Percentiles rank a stretch among this genome's conserved stretches.
Conservation (phyloP, 2,113 vertebrate genomes). For the Callochromis pleurospilus region DNA sequence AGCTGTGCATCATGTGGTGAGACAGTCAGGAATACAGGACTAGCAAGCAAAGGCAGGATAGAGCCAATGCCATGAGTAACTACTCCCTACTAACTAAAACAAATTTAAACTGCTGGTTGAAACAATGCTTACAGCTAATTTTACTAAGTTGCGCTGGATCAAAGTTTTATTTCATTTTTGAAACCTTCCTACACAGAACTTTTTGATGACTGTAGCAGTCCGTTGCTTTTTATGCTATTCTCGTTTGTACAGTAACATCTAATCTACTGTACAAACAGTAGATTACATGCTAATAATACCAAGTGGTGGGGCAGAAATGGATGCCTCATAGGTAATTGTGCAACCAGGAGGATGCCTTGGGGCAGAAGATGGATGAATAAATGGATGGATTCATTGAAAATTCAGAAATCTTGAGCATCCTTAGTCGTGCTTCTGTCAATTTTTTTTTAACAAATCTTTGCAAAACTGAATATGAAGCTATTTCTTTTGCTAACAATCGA, state of each 20-base stretch:
- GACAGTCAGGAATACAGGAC: slow-evolving; percentile 17
- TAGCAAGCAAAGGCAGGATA: background rate
- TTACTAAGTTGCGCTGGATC: background rate
- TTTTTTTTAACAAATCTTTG: background rate
- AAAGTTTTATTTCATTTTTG: background rate
- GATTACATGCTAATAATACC: background rate
- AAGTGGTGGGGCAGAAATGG: background rate
- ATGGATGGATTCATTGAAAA: background rate
- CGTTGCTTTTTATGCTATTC: fast-evolving
- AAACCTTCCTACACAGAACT: background rate
- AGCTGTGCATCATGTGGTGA: slow-evolving; percentile 49
- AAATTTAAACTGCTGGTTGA: background rate
- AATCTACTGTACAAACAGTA: background rate
- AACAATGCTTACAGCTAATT: background rate
- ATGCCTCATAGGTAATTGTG: background rate
- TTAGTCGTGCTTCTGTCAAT: background rate
- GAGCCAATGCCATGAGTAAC: background rate
- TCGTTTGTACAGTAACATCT: background rate
- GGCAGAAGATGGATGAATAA: background rate
- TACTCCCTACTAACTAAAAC: background rate
- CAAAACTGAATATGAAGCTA: background rate
- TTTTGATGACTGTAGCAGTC: background rate
- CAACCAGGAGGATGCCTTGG: background rate
- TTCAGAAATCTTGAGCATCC: background rate
- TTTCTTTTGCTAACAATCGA: background rate